These are phyloP conservation scores for Ailuropoda melanoleuca DNA, from an alignment of 2,113 vertebrate species.

Conservation along the genomic window DNA sequence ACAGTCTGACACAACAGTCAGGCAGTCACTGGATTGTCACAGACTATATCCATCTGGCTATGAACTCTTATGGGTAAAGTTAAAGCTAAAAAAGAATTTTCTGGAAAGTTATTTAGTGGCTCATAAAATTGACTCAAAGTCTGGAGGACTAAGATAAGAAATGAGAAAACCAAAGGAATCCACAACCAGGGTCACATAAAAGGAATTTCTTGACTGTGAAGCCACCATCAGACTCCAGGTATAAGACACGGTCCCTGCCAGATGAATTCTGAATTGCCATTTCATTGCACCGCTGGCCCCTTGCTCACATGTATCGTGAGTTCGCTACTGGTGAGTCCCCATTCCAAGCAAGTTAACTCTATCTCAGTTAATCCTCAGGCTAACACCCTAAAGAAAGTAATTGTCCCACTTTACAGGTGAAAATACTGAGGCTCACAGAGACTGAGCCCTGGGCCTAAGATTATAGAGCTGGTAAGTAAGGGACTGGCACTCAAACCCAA, in stretches of 20 bases:
- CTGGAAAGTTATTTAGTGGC: background rate
- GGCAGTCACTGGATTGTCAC: background rate
- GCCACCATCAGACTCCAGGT: background rate
- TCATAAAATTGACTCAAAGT: background rate
- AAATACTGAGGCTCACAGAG: background rate
- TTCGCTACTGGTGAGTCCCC: background rate
- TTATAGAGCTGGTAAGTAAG: background rate
- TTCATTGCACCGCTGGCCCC: fast-evolving
- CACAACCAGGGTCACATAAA: background rate
- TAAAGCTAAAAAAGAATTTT: constrained; percentile 11
- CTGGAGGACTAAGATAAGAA: background rate
- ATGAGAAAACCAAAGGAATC: background rate
- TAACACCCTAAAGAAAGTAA: background rate
- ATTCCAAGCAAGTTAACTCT: background rate
- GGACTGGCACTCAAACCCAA: background rate
- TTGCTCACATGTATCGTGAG: background rate
- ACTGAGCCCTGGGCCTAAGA: no score
- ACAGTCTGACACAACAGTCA: background rate
- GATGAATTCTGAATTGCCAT: background rate
- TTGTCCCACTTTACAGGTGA: background rate
- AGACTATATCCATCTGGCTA: background rate
- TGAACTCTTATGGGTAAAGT: background rate
- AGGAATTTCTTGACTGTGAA: background rate
- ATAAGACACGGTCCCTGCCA: background rate
- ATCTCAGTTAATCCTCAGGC: background rate